These are phyloP conservation scores for Orientallactaga bullata DNA, from an alignment of 2,113 vertebrate species.

Conservation along the genomic window DNA sequence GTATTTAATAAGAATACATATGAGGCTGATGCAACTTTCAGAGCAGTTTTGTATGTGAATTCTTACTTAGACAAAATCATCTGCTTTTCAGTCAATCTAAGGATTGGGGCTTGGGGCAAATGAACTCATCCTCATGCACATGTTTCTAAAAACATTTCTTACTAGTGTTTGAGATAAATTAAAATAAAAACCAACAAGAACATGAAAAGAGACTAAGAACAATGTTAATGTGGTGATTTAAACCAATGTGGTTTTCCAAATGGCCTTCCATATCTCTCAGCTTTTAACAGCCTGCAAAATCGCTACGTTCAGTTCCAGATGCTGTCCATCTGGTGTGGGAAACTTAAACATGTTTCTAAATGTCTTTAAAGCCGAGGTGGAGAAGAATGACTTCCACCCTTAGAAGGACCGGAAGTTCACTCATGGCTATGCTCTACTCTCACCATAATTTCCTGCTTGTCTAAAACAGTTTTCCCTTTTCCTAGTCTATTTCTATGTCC, in stretches of 20 bases:
- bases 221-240: constrained; percentile 85
- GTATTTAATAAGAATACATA: constrained; percentile 67
- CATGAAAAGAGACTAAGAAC: constrained; percentile 83
- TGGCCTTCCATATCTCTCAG: constrained; percentile 76
- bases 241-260: constrained; percentile 85
- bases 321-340: constrained; percentile 79
- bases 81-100: constrained; percentile 74
- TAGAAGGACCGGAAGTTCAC: constrained; percentile 77
- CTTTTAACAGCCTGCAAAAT: constrained; percentile 82
- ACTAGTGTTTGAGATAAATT: constrained; percentile 86
- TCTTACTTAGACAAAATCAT: constrained; percentile 49
- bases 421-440: constrained; percentile 74
- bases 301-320: constrained; percentile 69
- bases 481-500: neutral
- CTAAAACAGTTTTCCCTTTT: neutral
- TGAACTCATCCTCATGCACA: constrained; percentile 85
- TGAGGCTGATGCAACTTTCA: constrained; percentile 60
- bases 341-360: constrained; percentile 82
- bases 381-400: constrained; percentile 84
- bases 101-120: constrained; percentile 60
- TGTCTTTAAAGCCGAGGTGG: constrained; percentile 86
- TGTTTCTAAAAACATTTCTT: constrained; percentile 82
- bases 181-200: constrained; percentile 83
- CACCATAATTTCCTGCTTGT: neutral
- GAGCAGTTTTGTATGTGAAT: constrained; percentile 43